Percentiles rank a stretch among this genome's conserved stretches.
These are phyloP conservation scores for Heliconius ismenius DNA, from an alignment of 2,888 invertebrate genomes.

Conservation along the genomic window DNA sequence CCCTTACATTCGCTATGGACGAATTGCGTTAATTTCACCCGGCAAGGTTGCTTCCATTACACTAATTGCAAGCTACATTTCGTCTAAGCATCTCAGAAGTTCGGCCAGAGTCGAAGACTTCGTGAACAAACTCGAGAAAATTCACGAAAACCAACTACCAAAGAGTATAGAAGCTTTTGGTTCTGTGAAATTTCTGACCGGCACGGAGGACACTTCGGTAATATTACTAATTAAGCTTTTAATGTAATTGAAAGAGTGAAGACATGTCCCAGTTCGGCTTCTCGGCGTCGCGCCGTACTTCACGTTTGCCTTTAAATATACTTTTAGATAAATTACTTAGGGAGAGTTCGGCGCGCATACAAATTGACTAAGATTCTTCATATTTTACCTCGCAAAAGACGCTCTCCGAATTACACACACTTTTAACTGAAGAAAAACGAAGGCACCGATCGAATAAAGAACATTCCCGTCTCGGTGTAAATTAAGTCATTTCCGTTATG, in stretches of 20 bases:
- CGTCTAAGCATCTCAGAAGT: conserved; percentile 77
- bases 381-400: conserved; percentile 70
- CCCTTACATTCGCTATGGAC: conserved; percentile 70
- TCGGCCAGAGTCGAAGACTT: conserved; percentile 66
- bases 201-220: conserved; percentile 73
- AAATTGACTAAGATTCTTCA: conserved; percentile 72
- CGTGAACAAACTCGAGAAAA: conserved; percentile 73
- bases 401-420: conserved; percentile 71
- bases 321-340: conserved; percentile 77
- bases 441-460: conserved; percentile 54
- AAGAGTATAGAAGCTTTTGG: conserved; percentile 64
- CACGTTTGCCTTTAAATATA: conserved; percentile 70
- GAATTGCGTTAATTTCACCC: conserved; percentile 73
- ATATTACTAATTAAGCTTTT: conserved; percentile 81
- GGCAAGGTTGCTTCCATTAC: conserved; percentile 77
- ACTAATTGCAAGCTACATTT: conserved; percentile 80
- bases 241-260: conserved; percentile 79
- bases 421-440: conserved; percentile 55
- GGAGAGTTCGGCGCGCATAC: conserved; percentile 71
- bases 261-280: conserved; percentile 68
- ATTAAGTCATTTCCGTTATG: conserved; percentile 73
- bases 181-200: conserved; percentile 45
- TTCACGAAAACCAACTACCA: conserved; percentile 69
- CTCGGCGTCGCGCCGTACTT: conserved; percentile 58
- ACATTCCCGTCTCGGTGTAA: conserved; percentile 61